Conservation (phyloP, 2,113 vertebrate genomes). For the Osmerus eperlanus region DNA sequence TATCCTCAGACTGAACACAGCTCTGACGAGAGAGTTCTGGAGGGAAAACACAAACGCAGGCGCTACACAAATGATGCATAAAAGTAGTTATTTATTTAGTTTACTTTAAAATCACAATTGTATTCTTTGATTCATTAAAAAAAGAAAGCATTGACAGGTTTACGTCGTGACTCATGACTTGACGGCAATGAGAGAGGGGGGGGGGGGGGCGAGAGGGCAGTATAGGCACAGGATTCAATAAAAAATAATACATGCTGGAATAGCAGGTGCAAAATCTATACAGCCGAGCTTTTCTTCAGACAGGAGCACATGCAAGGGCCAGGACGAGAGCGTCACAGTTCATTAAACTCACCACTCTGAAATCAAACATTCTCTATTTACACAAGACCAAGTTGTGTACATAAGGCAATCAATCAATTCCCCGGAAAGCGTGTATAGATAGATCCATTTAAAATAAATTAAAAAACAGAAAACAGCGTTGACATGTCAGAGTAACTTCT, state of each 20-base stretch:
- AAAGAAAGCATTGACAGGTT: slow-evolving; percentile 71
- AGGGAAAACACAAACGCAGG: not conserved
- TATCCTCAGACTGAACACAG: not conserved
- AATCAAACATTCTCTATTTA: slow-evolving; percentile 48
- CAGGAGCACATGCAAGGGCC: too few relatives aligned
- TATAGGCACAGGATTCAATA: slow-evolving; percentile 62
- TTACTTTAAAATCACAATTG: slow-evolving; percentile 72
- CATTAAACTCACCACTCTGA: not conserved
- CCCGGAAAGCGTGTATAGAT: slow-evolving; percentile 48
- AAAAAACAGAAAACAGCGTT: slow-evolving; percentile 61
- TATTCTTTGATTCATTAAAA: slow-evolving; percentile 71
- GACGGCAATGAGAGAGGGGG: slow-evolving; percentile 51
- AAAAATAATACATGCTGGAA: slow-evolving; percentile 62
- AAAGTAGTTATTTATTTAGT: slow-evolving; percentile 73
- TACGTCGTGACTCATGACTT: slow-evolving; percentile 52
- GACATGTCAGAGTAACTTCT: slow-evolving; percentile 35
- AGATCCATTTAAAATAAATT: slow-evolving; percentile 72
- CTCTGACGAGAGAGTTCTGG: not conserved
- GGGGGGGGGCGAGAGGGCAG: slow-evolving; percentile 57
- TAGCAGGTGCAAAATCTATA: slow-evolving; percentile 68
- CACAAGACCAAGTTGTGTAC: slow-evolving; percentile 34
- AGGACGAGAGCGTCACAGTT: too few relatives aligned
- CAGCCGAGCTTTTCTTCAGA: slow-evolving; percentile 6
- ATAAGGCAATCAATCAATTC: slow-evolving; percentile 53
- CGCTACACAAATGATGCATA: slow-evolving; percentile 23